These are phyloP conservation scores for Autographa pulchrina DNA, from an alignment of 2,888 invertebrate species.

Conservation along the genomic window DNA sequence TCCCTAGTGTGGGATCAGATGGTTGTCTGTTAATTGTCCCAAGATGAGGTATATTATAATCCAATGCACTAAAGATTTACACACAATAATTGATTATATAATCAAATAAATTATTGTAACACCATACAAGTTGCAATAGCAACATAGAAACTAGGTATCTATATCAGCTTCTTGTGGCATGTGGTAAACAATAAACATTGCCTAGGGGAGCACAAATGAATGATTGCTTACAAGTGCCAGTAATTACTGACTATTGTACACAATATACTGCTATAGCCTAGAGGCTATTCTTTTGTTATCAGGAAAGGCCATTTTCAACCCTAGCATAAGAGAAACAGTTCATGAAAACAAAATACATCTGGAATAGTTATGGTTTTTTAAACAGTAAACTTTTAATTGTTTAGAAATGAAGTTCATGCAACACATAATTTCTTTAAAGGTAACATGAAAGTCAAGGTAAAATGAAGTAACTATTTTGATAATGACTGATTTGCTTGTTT, in stretches of 20 bases:
- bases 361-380: slow-evolving; percentile 15
- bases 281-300: slow-evolving; percentile 22
- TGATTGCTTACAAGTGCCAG: slow-evolving; percentile 86
- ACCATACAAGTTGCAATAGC: slow-evolving; percentile 1
- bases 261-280: slow-evolving; percentile 24
- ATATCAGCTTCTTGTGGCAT: slow-evolving; percentile 29
- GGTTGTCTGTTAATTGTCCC: not conserved
- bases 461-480: not conserved
- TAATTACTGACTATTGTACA: slow-evolving; percentile 70
- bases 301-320: slow-evolving; percentile 40
- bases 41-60: no score
- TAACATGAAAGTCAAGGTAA: no score
- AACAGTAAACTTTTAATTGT: slow-evolving; percentile 11
- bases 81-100: no score
- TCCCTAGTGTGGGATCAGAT: no score
- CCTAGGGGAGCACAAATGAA: slow-evolving; percentile 80
- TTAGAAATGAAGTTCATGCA: no score
- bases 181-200: slow-evolving; percentile 51
- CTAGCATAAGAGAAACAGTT: slow-evolving; percentile 24
- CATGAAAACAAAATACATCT: slow-evolving; percentile 8
- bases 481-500: no score
- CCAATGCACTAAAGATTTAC: not conserved
- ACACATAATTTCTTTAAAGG: no score
- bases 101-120: not conserved
- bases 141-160: slow-evolving; percentile 2